phyloP scores from a whole-genome alignment of 2,888 invertebrate species.

The Thera britannica region DNA sequence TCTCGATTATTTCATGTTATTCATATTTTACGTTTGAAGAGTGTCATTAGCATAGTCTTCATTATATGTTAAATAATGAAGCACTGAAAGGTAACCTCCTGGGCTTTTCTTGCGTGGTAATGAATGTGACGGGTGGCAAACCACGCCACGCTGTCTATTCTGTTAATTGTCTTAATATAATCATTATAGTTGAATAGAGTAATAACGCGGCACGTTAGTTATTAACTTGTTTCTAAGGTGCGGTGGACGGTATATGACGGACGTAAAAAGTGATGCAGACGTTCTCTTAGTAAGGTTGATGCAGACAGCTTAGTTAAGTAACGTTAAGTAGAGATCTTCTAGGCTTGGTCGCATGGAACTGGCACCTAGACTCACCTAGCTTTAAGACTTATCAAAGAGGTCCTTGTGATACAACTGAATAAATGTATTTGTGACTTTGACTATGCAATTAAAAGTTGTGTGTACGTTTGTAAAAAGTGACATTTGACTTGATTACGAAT shows the following conservation, averaged over 20 bases:
- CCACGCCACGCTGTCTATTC: neutral
- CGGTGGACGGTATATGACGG: neutral
- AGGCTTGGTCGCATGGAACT: no score
- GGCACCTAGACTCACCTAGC: no score
- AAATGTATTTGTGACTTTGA: no score
- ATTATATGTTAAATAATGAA: neutral
- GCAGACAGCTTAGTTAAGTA: no score
- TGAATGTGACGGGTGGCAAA: conserved; percentile 18
- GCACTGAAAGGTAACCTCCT: neutral
- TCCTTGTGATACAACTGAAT: no score
- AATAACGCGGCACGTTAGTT: conserved; percentile 14
- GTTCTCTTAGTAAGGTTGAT: no score
- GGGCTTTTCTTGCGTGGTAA: neutral
- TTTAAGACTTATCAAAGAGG: no score
- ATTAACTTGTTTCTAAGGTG: neutral
- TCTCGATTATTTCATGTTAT: no score
- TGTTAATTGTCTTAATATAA: conserved; percentile 17
- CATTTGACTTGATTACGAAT: no score
- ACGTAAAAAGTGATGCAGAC: neutral
- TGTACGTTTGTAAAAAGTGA: no score
- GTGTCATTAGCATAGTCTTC: neutral
- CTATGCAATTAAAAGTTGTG: no score
- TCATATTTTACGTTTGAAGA: neutral
- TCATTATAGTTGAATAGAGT: conserved; percentile 16
- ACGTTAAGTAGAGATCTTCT: no score